Evolutionary conservation across 1,140 invertebrate genomes (phyloP), one percentile per base, ranked within the genome.

Genomic region (Hyphantria cunea): DNA sequence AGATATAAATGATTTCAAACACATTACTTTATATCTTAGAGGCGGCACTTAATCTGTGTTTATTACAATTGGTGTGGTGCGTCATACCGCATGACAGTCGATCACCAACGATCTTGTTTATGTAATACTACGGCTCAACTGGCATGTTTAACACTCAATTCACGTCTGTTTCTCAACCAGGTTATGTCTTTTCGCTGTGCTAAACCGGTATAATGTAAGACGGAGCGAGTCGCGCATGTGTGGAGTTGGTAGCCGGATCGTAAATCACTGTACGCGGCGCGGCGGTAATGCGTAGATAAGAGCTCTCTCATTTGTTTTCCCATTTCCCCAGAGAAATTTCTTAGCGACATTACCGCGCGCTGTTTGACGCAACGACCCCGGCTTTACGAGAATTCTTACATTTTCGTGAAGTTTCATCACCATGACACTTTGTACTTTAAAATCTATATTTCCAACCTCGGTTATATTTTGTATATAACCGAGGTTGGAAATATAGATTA

Each of bases 281-380:
- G 68, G 55, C 77, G 76, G 78, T 86, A 84, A 88, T 84, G 84
- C 81, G 81, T 82, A 85, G 84, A 86, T 84, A 86, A 86, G 74
- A 86, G 76, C 77, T 78, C 78, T 80, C 81, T 82, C 79, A 85
- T 86, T 88, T 89, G 82, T 86, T 89, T 82, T 78, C 74, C 78
- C 76, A 81, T 84, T 82, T 82, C 82, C 76, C 78, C 59, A 59
- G 75, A 81, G 80, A 80, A 81, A 84, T 80, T 80, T 81, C 79
- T 79, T 76, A 73, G 72, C 74, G 78, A 82, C 78, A 74, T 80
- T 77, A 79, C 78, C 68, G 65, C 67, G 64, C 51, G 59, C 53
- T 55, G 58, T 71, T 68, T 78, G 76, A 76, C 76, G 76, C 72
- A 82, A 84, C 74, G 74, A 79, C 70, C 54, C 51, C 61, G 65